A percentile compares a stretch with the other conserved stretches of the same genome.
phyloP scores from a whole-genome alignment of 2,888 invertebrate genomes.

The Agrotis segetum region DNA sequence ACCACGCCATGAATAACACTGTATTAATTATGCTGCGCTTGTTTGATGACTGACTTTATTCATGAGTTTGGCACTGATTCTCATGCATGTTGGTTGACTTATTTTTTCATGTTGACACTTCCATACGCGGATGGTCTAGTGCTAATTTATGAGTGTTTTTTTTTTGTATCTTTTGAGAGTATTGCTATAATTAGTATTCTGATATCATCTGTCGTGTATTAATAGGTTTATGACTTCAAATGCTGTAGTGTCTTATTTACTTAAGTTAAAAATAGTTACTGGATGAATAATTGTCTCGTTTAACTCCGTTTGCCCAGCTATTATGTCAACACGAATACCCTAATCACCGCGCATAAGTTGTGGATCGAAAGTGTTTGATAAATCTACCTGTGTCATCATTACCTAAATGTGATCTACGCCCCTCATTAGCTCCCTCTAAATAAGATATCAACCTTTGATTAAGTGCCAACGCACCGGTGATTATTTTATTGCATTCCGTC shows the following conservation, averaged over 20 bases:
- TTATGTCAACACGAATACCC: constrained; percentile 89
- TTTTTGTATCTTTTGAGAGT: constrained; percentile 25
- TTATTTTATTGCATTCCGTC: constrained; percentile 88
- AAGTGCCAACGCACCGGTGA: constrained; percentile 80
- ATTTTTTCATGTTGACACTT: constrained; percentile 61
- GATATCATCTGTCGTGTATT: constrained; percentile 45
- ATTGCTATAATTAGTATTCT: constrained; percentile 38
- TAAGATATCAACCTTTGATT: constrained; percentile 88
- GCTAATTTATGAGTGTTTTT: constrained; percentile 56
- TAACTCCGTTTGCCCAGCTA: constrained; percentile 83
- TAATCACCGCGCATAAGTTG: constrained; percentile 87
- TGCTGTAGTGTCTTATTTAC: constrained; percentile 10
- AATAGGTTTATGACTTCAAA: constrained; percentile 11
- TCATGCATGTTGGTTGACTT: constrained; percentile 65
- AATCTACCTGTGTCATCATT: constrained; percentile 87
- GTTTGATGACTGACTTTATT: constrained; percentile 80
- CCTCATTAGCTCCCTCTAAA: constrained; percentile 89
- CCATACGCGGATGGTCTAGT: constrained; percentile 54
- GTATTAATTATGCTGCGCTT: constrained; percentile 79
- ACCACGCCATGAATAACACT: constrained; percentile 78
- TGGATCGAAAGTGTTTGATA: constrained; percentile 89
- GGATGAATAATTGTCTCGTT: constrained; percentile 80
- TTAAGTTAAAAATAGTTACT: constrained; percentile 52
- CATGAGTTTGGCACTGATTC: constrained; percentile 74
- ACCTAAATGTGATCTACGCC: constrained; percentile 87